These are phyloP conservation scores for Phyllopteryx taeniolatus DNA, from an alignment of 2,113 vertebrate genomes.

Conservation along the genomic window DNA sequence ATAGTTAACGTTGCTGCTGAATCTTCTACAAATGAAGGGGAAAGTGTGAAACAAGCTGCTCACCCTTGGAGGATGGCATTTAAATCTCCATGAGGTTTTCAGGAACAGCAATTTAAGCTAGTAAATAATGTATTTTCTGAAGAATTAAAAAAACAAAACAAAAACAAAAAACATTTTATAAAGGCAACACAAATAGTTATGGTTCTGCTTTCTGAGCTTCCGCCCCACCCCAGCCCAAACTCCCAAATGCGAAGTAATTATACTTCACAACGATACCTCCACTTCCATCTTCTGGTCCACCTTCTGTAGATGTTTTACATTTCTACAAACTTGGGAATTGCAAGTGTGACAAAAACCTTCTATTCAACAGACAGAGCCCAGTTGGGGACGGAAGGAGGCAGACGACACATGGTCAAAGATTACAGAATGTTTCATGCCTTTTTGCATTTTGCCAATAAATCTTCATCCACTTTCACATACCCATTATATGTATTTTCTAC, in stretches of 20 bases:
- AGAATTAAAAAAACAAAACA: slow-evolving; percentile 44
- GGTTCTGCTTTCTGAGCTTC: slow-evolving; percentile 12
- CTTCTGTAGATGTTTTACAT: slow-evolving; percentile 57
- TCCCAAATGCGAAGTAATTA: slow-evolving; percentile 45
- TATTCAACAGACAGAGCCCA: slow-evolving; percentile 34
- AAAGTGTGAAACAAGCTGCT: slow-evolving; percentile 28
- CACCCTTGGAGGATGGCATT: slow-evolving; percentile 36
- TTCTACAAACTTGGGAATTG: slow-evolving; percentile 43
- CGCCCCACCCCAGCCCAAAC: not conserved
- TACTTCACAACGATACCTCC: slow-evolving; percentile 31
- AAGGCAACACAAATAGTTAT: slow-evolving; percentile 47
- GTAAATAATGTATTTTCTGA: slow-evolving; percentile 55
- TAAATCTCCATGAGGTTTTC: slow-evolving; percentile 38
- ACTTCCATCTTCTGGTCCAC: slow-evolving; percentile 53
- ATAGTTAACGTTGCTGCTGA: slow-evolving; percentile 26
- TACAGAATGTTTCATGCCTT: slow-evolving; percentile 7
- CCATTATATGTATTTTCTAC: slow-evolving; percentile 15
- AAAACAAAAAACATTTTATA: slow-evolving; percentile 15
- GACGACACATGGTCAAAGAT: not conserved
- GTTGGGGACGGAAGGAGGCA: slow-evolving; percentile 26
- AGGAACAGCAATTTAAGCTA: slow-evolving; percentile 43
- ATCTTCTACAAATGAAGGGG: slow-evolving; percentile 23
- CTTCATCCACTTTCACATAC: not conserved
- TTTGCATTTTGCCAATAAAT: slow-evolving; percentile 23
- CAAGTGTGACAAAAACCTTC: slow-evolving; percentile 58